Evolutionary conservation across 2,113 vertebrate genomes (phyloP).

Genomic region (Herpetotheres cachinnans): DNA sequence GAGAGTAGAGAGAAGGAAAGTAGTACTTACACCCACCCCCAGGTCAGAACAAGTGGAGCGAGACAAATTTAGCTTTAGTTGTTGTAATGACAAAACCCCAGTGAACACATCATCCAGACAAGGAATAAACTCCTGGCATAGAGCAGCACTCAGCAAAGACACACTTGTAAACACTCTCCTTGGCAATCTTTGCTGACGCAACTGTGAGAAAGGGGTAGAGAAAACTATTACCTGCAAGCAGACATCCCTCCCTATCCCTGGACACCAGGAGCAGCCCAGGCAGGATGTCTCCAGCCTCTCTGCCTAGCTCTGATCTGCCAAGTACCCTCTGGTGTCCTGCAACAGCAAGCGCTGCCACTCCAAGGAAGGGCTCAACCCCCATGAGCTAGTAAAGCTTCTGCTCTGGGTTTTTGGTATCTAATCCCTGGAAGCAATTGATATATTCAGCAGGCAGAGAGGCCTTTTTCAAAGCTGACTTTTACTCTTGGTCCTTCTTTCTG

Average conservation of each 20-base stretch:
- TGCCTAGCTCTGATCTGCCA: background rate
- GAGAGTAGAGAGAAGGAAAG: background rate
- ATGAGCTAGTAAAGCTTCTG: background rate
- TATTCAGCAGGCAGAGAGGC: background rate
- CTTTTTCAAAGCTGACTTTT: background rate
- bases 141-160: background rate
- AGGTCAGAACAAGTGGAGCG: background rate
- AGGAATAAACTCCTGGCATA: background rate
- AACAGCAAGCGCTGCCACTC: background rate
- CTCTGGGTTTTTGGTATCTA: background rate
- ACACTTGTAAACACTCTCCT: background rate
- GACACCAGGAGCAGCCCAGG: background rate
- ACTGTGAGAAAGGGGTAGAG: background rate
- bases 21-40: accelerated
- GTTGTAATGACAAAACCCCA: background rate
- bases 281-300: background rate
- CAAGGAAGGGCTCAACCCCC: background rate
- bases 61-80: background rate
- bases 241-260: conserved; percentile 35
- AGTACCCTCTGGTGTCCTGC: background rate
- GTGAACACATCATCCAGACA: background rate
- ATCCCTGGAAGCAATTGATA: background rate
- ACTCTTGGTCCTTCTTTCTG: background rate
- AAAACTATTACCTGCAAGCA: background rate
- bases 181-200: background rate